Percentiles rank a stretch among this genome's conserved stretches.
Conservation (phyloP, 1,140 invertebrate genomes). For the Cheumatopsyche charites region DNA sequence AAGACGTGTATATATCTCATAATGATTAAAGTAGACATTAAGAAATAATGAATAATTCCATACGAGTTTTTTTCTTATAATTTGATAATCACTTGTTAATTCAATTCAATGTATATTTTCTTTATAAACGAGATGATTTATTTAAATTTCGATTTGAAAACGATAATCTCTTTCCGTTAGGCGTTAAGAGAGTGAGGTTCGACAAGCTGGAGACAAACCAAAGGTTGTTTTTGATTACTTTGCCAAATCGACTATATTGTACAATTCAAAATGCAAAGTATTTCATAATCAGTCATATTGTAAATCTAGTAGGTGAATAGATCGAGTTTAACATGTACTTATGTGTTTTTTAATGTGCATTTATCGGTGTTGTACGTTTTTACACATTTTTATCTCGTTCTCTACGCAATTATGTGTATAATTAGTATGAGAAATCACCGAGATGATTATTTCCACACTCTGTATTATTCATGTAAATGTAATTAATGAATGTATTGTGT, state of each 20-base stretch:
- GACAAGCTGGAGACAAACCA: conserved; percentile 63
- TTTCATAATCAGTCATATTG: conserved; percentile 48
- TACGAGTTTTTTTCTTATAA: too few species aligned
- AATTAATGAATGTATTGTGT: conserved; percentile 7
- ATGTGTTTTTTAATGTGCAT: conserved; percentile 4
- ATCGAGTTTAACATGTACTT: conserved; percentile 20
- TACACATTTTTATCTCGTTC: not conserved
- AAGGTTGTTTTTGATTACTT: conserved; percentile 60
- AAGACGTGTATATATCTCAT: conserved; percentile 18
- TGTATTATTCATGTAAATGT: conserved; percentile 8
- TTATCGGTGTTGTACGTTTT: conserved; percentile 11
- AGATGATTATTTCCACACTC: not conserved
- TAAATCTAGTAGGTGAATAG: conserved; percentile 28
- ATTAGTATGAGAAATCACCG: conserved; percentile 27
- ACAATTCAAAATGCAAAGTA: conserved; percentile 46
- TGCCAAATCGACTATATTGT: conserved; percentile 49
- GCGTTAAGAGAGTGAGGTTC: conserved; percentile 46
- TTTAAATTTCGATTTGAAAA: not conserved
- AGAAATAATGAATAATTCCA: not conserved
- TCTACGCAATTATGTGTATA: conserved; percentile 16
- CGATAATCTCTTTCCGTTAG: conserved; percentile 26
- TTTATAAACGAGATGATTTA: not conserved
- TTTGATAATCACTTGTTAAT: not conserved
- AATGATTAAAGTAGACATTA: not conserved
- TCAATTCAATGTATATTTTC: not conserved